phyloP scores from a whole-genome alignment of 1,140 invertebrate genomes.

The Pseudomyrmex dendroicus region DNA sequence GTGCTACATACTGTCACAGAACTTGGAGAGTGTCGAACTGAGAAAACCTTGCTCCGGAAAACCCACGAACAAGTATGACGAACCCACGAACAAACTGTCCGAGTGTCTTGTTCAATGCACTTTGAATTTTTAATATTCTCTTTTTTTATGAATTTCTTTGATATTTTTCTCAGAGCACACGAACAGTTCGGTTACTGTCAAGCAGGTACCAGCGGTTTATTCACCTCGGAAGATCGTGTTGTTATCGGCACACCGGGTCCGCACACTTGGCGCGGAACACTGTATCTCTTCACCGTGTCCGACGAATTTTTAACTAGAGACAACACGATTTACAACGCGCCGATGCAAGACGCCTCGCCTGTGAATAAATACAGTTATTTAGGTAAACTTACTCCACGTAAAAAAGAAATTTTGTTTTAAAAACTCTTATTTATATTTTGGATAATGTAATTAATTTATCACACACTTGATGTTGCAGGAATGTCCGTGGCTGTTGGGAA shows the following conservation, averaged over 20 bases:
- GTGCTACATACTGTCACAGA: slow-evolving; percentile 93
- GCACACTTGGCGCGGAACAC: slow-evolving; percentile 94
- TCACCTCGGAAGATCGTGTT: slow-evolving; percentile 92
- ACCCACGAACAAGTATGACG: slow-evolving; percentile 88
- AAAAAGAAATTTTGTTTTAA: neutral
- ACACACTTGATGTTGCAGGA: slow-evolving; percentile 85
- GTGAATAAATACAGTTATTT: slow-evolving; percentile 96
- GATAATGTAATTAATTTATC: neutral
- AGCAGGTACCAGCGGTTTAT: slow-evolving; percentile 93
- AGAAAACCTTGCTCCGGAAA: slow-evolving; percentile 93
- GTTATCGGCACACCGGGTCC: slow-evolving; percentile 95
- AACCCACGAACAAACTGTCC: too few relatives aligned
- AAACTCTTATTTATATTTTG: neutral
- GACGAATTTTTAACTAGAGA: slow-evolving; percentile 91
- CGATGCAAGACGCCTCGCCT: slow-evolving; percentile 88
- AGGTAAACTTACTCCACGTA: slow-evolving; percentile 84
- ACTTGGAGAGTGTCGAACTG: slow-evolving; percentile 89
- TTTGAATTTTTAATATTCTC: too few relatives aligned
- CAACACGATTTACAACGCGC: slow-evolving; percentile 92
- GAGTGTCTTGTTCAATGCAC: too few relatives aligned
- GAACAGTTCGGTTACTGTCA: slow-evolving; percentile 97
- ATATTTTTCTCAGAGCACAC: slow-evolving; percentile 88
- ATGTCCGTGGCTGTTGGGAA: slow-evolving; percentile 94
- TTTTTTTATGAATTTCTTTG: slow-evolving; percentile 3
- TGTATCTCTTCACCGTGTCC: slow-evolving; percentile 91